Percentiles rank a stretch among this genome's conserved stretches.
phyloP scores from a whole-genome alignment of 2,888 invertebrate genomes.

The Lycocerus yunnanus region DNA sequence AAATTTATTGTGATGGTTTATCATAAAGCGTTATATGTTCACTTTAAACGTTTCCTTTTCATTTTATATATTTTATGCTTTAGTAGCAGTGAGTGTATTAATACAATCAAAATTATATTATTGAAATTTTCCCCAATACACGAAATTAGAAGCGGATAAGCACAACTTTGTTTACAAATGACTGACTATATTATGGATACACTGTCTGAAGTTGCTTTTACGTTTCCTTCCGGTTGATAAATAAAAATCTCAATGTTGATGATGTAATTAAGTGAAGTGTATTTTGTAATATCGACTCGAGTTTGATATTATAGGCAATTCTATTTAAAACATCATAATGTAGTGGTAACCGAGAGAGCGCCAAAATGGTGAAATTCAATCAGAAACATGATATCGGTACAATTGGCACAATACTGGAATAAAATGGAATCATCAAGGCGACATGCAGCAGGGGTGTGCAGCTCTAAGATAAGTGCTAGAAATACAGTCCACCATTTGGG shows the following conservation, averaged over 20 bases:
- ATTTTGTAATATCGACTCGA: not conserved
- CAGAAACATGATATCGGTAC: constrained; percentile 45
- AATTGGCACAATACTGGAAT: constrained; percentile 43
- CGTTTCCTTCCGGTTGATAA: not conserved
- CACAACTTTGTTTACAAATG: not conserved
- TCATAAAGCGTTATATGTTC: constrained; percentile 15
- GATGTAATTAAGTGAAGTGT: not conserved
- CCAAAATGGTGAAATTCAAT: constrained; percentile 37
- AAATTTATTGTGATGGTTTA: constrained; percentile 26
- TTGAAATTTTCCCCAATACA: not conserved
- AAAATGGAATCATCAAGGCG: constrained; percentile 42
- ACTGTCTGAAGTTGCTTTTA: not conserved
- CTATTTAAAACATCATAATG: not conserved
- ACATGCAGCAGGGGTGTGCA: constrained; percentile 38
- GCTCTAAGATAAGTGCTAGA: constrained; percentile 42
- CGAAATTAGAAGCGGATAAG: not conserved
- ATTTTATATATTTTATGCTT: constrained; percentile 8
- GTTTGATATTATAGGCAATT: not conserved
- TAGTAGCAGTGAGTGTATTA: not conserved
- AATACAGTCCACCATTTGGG: constrained; percentile 30
- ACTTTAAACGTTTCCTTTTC: constrained; percentile 12
- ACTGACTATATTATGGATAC: not conserved
- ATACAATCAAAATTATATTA: not conserved
- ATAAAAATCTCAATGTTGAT: not conserved
- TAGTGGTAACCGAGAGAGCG: not conserved